Conservation (phyloP, 2,113 vertebrate species). For the Typhlomys cinereus region DNA sequence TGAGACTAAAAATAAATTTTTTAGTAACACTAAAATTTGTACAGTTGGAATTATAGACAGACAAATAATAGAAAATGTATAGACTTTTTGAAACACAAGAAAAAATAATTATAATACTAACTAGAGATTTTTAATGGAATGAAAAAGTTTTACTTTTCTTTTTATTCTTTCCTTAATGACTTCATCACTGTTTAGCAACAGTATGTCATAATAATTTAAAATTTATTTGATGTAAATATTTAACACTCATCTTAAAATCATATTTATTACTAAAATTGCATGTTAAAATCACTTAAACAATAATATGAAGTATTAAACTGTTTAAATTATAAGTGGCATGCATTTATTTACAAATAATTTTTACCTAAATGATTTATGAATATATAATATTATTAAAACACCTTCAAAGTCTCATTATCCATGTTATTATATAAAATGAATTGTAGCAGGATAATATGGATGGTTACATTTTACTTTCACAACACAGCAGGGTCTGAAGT, state of each 20-base stretch:
- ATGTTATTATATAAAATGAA: background rate
- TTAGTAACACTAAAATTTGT: background rate
- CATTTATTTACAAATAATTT: background rate
- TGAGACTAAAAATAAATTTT: background rate
- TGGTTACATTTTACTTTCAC: background rate
- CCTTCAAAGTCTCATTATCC: background rate
- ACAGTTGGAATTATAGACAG: background rate
- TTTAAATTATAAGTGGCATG: background rate
- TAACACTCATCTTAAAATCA: background rate
- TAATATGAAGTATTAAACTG: background rate
- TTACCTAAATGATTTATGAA: background rate
- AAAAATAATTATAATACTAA: background rate
- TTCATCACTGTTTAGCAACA: background rate
- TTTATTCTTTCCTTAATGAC: background rate
- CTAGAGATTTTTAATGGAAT: background rate
- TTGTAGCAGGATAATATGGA: background rate
- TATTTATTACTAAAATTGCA: background rate
- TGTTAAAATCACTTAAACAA: background rate
- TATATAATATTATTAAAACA: background rate
- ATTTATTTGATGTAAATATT: background rate
- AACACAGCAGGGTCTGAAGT: constrained; percentile 36
- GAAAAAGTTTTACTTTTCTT: background rate
- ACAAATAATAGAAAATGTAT: background rate
- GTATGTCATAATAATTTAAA: background rate
- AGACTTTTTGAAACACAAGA: background rate